Evolutionary conservation across 1,140 invertebrate species (phyloP), one percentile per base, ranked within the genome.

Genomic region (Melitaea cinxia): DNA sequence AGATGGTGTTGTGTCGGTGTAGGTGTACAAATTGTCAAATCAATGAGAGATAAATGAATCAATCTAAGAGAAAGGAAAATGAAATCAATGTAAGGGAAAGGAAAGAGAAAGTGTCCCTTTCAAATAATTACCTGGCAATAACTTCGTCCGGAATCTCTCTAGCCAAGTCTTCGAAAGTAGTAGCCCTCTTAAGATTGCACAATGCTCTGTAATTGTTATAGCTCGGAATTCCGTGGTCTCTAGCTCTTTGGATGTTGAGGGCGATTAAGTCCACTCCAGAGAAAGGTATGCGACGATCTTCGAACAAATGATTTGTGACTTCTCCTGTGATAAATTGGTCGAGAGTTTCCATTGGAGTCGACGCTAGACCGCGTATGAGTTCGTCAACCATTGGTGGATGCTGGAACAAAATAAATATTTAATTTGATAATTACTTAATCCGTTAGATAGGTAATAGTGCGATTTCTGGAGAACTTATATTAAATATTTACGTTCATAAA

Each of bases 311-410:
- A 89, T 98, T 98, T 0, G 97, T 98, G 1, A 98, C 96, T 92
- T 98, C 97, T 0, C 96, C 96, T 0, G 97, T 98, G 62, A 99
- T 96, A 77, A 98, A 98, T 80, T 97, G 96, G 88, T 98, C 97
- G n/a, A 97, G 88, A 0, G 95, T 96, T 85, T 99, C 98, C 94
- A 98, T 97, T 0, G 97, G 96, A 0, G 96, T 97, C 0, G 96
- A 95, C 0, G 97, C 93, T 6, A 99, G 88, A 42, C 98, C 98
- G 45, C 98, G 94, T 15, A 96, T 93, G 49, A 99, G 94, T 78
- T 98, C 96, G 81, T 98, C 97, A 9, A 96, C 93, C 92, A 97
- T 95, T 17, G 94, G 93, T n/a, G 94, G 94, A 87, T 95, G 87
- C 83, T 91, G 79, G 9, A 73, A 80, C 52, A 52, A 9, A 33